Conservation (phyloP, 2,113 vertebrate genomes). For the Pimephales promelas region DNA sequence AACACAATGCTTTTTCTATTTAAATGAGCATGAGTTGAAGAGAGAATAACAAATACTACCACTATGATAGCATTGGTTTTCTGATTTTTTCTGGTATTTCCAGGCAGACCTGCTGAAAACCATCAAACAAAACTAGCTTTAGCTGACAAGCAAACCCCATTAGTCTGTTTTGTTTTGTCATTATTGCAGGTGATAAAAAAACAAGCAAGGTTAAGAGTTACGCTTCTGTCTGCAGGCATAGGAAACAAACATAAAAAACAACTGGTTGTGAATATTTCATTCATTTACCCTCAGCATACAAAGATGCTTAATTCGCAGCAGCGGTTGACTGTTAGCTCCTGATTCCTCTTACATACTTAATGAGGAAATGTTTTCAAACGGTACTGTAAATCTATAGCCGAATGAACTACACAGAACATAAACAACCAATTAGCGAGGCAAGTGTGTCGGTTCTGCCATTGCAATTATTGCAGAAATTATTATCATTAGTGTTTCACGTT, state of each 20-base stretch:
- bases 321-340: neutral
- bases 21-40: neutral
- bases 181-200: no score
- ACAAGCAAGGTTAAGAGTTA: no score
- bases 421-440: neutral
- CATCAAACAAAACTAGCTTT: no score
- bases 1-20: neutral
- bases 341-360: neutral
- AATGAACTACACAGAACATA: neutral
- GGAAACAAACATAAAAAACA: no score
- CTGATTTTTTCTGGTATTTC: no score
- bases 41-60: neutral
- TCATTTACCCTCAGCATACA: no score
- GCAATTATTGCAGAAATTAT: neutral
- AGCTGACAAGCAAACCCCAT: no score
- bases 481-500: neutral
- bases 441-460: neutral
- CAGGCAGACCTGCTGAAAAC: no score
- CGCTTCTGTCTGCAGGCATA: no score
- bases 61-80: neutral
- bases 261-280: slow-evolving; percentile 7
- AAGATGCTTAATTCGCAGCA: no score
- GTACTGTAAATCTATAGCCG: neutral
- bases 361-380: neutral
- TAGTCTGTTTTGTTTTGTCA: no score